Conservation (phyloP, 2,888 invertebrate genomes). For the Alsophila aescularia region DNA sequence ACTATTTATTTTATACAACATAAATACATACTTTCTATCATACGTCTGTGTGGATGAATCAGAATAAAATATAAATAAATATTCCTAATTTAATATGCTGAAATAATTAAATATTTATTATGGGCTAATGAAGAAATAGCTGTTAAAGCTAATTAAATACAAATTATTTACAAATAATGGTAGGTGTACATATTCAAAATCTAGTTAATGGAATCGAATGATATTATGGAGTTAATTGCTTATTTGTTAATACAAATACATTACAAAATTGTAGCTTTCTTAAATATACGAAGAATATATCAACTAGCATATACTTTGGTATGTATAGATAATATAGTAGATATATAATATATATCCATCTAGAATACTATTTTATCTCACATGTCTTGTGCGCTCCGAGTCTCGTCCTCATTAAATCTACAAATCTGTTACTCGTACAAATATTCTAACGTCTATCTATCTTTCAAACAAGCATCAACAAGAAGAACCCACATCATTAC, state of each 20-base stretch:
- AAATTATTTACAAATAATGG: too few relatives aligned
- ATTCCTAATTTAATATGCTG: neutral
- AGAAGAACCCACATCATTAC: conserved; percentile 8
- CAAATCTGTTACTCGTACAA: conserved; percentile 23
- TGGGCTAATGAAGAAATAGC: neutral
- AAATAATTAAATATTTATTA: neutral
- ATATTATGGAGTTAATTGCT: neutral
- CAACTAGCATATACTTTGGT: conserved; percentile 44
- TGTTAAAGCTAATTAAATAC: too few relatives aligned
- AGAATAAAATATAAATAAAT: neutral
- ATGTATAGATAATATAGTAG: conserved; percentile 42
- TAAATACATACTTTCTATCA: neutral
- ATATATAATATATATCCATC: conserved; percentile 60
- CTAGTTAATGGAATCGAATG: too few relatives aligned
- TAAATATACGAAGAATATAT: conserved; percentile 40
- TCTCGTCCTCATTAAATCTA: conserved; percentile 55
- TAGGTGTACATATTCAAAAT: too few relatives aligned
- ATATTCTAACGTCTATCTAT: conserved; percentile 26
- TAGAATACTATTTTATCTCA: conserved; percentile 71
- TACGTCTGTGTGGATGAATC: neutral
- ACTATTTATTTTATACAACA: neutral
- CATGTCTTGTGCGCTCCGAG: conserved; percentile 80
- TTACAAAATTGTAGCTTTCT: conserved; percentile 37
- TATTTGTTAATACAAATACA: neutral
- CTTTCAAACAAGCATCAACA: conserved; percentile 12